Percentiles rank a stretch among this genome's conserved stretches.
Evolutionary conservation across 2,888 invertebrate species (phyloP).

Genomic region (Omphaloscelis lunosa): DNA sequence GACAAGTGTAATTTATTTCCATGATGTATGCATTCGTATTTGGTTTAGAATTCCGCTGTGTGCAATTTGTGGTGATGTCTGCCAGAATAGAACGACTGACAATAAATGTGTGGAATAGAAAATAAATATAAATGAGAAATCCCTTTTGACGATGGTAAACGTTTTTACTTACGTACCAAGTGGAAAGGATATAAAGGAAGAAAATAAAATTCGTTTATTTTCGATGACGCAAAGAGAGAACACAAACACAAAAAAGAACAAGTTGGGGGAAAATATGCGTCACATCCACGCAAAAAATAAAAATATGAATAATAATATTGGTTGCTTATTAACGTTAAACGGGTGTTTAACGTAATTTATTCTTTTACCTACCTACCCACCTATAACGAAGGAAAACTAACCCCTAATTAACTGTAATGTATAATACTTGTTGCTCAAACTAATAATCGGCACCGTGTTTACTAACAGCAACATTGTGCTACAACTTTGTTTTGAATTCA

Average conservation of each 20-base stretch:
- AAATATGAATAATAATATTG: background rate
- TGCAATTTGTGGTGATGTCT: slow-evolving; percentile 46
- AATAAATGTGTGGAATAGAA: slow-evolving; percentile 29
- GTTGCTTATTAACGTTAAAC: background rate
- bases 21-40: slow-evolving; percentile 57
- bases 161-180: background rate
- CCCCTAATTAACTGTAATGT: background rate
- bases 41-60: slow-evolving; percentile 38
- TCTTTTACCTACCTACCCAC: background rate
- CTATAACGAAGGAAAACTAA: background rate
- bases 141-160: background rate
- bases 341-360: background rate
- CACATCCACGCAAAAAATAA: too few species aligned
- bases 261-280: too few species aligned
- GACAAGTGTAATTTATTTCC: slow-evolving; percentile 59
- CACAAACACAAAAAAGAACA: too few species aligned
- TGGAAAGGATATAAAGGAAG: too few species aligned
- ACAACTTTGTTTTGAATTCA: slow-evolving; percentile 54
- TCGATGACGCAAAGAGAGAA: too few species aligned
- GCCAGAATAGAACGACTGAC: slow-evolving; percentile 22
- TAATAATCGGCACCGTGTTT: slow-evolving; percentile 51
- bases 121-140: slow-evolving; percentile 9
- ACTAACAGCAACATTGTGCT: slow-evolving; percentile 35
- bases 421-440: slow-evolving; percentile 46
- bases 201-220: too few species aligned